A percentile compares a stretch with the other conserved stretches of the same genome.
These are phyloP conservation scores for Triplophysa yarkandensis DNA, from an alignment of 2,797 vertebrate species.

Conservation along the genomic window DNA sequence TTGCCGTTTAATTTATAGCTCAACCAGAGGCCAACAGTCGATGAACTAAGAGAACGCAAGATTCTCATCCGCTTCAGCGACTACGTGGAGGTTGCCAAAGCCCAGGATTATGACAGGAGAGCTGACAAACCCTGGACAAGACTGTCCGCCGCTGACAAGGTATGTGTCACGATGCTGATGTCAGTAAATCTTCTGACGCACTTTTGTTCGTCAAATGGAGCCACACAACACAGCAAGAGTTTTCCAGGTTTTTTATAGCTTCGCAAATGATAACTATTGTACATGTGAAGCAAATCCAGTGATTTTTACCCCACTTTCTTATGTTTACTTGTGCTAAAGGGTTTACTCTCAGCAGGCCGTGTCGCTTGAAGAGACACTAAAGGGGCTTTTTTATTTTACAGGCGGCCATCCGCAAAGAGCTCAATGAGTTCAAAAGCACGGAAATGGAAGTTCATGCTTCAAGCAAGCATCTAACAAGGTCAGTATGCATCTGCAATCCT, in stretches of 20 bases:
- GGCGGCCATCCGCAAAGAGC: constrained; percentile 98
- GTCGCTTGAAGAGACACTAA: constrained; percentile 56
- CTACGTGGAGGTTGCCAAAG: constrained; percentile 98
- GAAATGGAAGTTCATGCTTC: constrained; percentile 99
- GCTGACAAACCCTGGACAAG: constrained; percentile 98
- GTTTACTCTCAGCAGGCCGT: constrained; percentile 28
- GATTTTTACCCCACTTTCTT: neutral
- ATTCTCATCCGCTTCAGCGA: constrained; percentile 99
- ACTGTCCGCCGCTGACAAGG: constrained; percentile 97
- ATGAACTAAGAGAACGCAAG: constrained; percentile 95
- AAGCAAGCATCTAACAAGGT: constrained; percentile 99
- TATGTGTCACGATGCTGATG: constrained; percentile 58
- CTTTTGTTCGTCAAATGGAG: neutral
- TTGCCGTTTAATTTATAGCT: constrained; percentile 76
- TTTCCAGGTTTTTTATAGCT: no score
- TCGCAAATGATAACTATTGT: no score
- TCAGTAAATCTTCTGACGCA: neutral
- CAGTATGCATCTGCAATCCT: constrained; percentile 60
- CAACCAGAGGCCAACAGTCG: constrained; percentile 97
- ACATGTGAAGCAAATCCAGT: neutral
- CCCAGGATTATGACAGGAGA: constrained; percentile 98
- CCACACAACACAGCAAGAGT: neutral
- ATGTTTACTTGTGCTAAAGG: neutral
- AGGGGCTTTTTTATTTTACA: constrained; percentile 60
- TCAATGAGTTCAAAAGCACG: constrained; percentile 99